Percentiles rank a stretch among this genome's conserved stretches.
Evolutionary conservation across 2,797 vertebrate species (phyloP).

Genomic region (Salarias fasciatus): DNA sequence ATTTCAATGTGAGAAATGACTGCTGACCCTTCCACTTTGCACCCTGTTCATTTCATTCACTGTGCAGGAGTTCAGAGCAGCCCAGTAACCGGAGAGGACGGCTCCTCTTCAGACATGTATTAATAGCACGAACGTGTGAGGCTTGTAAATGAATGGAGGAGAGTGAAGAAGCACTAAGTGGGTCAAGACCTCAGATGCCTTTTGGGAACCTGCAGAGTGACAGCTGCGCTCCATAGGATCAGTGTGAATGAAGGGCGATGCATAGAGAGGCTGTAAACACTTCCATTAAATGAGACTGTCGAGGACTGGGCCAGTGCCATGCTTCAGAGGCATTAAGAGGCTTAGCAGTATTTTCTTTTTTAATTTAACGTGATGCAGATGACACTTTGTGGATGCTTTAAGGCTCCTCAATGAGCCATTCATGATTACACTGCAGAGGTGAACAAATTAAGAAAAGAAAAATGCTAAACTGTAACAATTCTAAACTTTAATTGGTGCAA

Average conservation of each 20-base stretch:
- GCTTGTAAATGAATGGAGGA: slow-evolving; percentile 4
- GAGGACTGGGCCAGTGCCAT: slow-evolving; percentile 25
- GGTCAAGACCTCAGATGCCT: slow-evolving; percentile 32
- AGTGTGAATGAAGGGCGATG: not conserved
- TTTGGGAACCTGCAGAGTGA: slow-evolving; percentile 16
- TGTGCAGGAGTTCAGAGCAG: slow-evolving; percentile 5
- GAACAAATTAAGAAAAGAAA: too few relatives aligned
- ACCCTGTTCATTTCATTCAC: too few relatives aligned
- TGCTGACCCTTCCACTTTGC: too few relatives aligned
- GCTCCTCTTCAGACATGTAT: slow-evolving; percentile 25
- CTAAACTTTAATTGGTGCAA: too few relatives aligned
- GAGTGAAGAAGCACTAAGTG: slow-evolving; percentile 16
- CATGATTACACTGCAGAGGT: too few relatives aligned
- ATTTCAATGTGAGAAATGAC: too few relatives aligned
- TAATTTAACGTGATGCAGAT: too few relatives aligned
- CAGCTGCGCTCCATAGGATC: slow-evolving; percentile 22
- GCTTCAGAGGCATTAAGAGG: not conserved
- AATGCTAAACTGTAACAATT: too few relatives aligned
- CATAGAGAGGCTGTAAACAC: slow-evolving; percentile 18
- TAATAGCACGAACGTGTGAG: slow-evolving; percentile 26
- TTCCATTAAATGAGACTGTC: not conserved
- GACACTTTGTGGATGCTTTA: too few relatives aligned
- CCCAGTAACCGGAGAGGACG: slow-evolving; percentile 25
- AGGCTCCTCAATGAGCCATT: too few relatives aligned
- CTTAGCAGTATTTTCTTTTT: too few relatives aligned